Evolutionary conservation across 2,888 invertebrate species (phyloP), one percentile per base, ranked within the genome.

Genomic region (Drosophila meridiana): DNA sequence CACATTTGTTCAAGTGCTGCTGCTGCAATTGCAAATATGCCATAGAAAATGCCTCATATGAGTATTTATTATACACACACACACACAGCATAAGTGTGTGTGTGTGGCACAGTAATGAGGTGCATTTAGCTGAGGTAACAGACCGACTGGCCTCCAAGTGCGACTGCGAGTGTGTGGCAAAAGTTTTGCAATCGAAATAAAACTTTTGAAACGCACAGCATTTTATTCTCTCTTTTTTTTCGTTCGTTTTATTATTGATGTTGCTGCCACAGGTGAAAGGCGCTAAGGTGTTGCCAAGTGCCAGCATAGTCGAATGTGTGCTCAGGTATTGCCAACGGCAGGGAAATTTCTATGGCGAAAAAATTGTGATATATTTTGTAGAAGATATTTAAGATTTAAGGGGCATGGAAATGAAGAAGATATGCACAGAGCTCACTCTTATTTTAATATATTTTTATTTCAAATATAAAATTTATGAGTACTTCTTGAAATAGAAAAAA

Each of bases 41-140:
- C 89, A 84, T 87, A 83, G 89, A 89, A 84, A 87, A 73, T 80
- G 72, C 55, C 77, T 72, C 57, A 74, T 74, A 83, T 72, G 70
- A 70, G 77, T 73, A 73, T 80, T 74, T 82, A 76, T 71, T 72
- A 72, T 73, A 66, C 9, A 48, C 8, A 30, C 30, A 30, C 30
- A n/a, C 26, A 40, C 36, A 36, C 53, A 53, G 0, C 3, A 34
- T 14, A 57, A 43, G 53, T 69, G 58, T 69, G 62, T 68, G 56
- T 70, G 57, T 78, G 73, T 81, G 74, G 68, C 82, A 69, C 73
- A 69, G 76, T 87, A 85, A 85, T 89, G 85, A 85, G 89, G 73
- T 70, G 79, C 87, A 85, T 89, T 85, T 85, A 85, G 84, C 81
- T 75, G 73, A 82, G 73, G 76, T 70, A 78, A 64, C 75, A 80